Percentiles rank a stretch among this genome's conserved stretches.
Evolutionary conservation across 23 tunicate genomes (phyloP).

Genomic region (Styela clava): DNA sequence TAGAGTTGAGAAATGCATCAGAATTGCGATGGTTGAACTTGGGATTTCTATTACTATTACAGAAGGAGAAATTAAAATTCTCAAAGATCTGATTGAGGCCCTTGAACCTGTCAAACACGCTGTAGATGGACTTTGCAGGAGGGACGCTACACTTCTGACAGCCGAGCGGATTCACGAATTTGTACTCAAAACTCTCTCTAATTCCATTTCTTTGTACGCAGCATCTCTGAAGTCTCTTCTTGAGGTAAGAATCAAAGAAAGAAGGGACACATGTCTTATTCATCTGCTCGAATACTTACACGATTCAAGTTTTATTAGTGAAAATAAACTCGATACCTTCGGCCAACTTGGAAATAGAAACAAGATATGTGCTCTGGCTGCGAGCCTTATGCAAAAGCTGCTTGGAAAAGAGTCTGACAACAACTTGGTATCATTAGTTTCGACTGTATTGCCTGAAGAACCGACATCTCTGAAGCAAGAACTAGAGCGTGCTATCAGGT

Average conservation of each 20-base stretch:
- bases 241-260: no score
- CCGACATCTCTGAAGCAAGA: slow-evolving; percentile 33
- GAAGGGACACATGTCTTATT: no score
- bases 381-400: slow-evolving; percentile 46
- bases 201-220: no score
- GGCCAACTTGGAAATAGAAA: slow-evolving; percentile 51
- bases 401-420: slow-evolving; percentile 35
- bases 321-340: slow-evolving; percentile 38
- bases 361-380: slow-evolving; percentile 45
- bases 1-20: slow-evolving; percentile 53
- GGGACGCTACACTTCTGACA: no score
- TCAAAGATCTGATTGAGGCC: slow-evolving; percentile 37
- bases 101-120: slow-evolving; percentile 61
- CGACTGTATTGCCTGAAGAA: slow-evolving; percentile 32
- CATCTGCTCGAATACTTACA: no score
- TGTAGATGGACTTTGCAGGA: no score
- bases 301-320: slow-evolving; percentile 34
- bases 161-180: no score
- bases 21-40: slow-evolving; percentile 59
- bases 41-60: slow-evolving; percentile 41
- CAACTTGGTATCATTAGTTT: slow-evolving; percentile 40
- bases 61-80: slow-evolving; percentile 38
- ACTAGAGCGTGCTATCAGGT: slow-evolving; percentile 52
- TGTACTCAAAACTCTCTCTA: no score
- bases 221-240: no score